Evolutionary conservation across 1,140 invertebrate genomes (phyloP).

Genomic region (Mya arenaria): DNA sequence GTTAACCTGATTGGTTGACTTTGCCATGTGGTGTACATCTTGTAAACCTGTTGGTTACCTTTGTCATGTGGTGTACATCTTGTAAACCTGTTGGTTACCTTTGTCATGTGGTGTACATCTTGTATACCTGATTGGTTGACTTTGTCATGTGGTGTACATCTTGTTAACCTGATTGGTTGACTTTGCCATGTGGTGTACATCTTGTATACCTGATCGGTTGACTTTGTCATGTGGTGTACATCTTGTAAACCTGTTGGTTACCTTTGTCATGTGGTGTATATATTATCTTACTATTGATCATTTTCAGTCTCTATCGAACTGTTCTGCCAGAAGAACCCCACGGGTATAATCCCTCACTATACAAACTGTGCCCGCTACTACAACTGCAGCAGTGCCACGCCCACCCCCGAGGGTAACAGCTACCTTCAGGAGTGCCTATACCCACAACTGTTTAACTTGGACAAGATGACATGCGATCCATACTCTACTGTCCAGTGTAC

Average conservation of each 20-base stretch:
- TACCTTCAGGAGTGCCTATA: conserved; percentile 69
- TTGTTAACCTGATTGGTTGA: neutral
- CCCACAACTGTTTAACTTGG: conserved; percentile 67
- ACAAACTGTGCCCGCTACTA: conserved; percentile 70
- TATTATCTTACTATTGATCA: too few species aligned
- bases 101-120: too few species aligned
- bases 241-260: neutral
- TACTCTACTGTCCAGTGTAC: conserved; percentile 61
- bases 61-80: too few species aligned
- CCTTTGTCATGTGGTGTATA: neutral
- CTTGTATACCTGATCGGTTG: neutral
- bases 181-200: neutral
- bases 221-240: neutral
- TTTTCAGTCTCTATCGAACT: conserved; percentile 58
- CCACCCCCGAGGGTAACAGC: conserved; percentile 45
- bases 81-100: too few species aligned
- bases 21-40: too few species aligned
- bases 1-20: too few species aligned
- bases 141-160: neutral
- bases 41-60: too few species aligned
- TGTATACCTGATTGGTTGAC: neutral
- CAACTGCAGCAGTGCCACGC: conserved; percentile 60
- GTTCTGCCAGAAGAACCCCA: conserved; percentile 59
- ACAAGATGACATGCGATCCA: conserved; percentile 60
- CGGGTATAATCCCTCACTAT: conserved; percentile 64